phyloP scores from a whole-genome alignment of 2,113 vertebrate species.

The Myrmophylax atrothorax region DNA sequence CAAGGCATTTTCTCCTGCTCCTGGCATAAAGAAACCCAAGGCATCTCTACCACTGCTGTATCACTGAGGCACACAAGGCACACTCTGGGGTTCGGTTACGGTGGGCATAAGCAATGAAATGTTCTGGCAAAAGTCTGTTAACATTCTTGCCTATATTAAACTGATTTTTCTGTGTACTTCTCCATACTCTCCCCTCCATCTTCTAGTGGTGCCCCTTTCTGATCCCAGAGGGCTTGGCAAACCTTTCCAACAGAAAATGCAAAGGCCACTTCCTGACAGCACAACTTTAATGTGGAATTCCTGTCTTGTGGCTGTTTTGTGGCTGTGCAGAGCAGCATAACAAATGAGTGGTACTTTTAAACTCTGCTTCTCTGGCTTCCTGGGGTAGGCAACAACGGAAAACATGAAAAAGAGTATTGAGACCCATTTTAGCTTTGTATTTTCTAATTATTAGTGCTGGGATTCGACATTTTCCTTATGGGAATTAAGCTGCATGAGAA shows the following conservation, averaged over 20 bases:
- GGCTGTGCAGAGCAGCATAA: not conserved
- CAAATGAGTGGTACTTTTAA: not conserved
- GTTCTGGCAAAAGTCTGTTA: not conserved
- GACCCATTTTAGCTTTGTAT: not conserved
- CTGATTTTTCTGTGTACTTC: not conserved
- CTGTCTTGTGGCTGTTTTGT: not conserved
- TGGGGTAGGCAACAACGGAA: not conserved
- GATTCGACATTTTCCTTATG: not conserved
- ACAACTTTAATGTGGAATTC: not conserved
- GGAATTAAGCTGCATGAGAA: not conserved
- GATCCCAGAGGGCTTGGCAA: not conserved
- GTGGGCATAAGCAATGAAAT: not conserved
- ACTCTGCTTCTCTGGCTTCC: not conserved
- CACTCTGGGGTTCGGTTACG: not conserved
- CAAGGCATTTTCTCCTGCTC: not conserved
- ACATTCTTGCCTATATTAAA: not conserved
- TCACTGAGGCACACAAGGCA: not conserved
- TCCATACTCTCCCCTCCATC: not conserved
- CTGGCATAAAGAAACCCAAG: not conserved
- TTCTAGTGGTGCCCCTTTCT: not conserved
- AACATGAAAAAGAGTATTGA: not conserved
- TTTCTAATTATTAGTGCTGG: conserved; percentile 5
- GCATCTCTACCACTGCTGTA: not conserved
- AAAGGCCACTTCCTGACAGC: not conserved
- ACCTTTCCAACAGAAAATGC: not conserved